Evolutionary conservation across 1,140 invertebrate species (phyloP).

Genomic region (Drosophila santomea): DNA sequence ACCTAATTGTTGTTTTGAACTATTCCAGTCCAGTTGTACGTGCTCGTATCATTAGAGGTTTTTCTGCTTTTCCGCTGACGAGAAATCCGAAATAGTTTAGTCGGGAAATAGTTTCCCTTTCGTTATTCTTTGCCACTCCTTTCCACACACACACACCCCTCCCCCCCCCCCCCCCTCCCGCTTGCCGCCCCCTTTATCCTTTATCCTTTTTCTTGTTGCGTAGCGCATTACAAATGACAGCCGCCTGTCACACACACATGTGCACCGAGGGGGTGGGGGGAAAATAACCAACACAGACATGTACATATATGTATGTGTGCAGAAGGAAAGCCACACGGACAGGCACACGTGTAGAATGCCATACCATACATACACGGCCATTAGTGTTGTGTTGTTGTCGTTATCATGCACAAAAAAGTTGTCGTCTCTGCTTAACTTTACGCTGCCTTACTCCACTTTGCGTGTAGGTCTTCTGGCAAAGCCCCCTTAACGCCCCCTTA

Average conservation of each 20-base stretch:
- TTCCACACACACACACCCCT: no score
- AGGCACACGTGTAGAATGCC: slow-evolving; percentile 31
- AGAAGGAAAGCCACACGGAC: slow-evolving; percentile 19
- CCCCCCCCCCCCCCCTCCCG: no score
- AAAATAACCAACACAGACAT: slow-evolving; percentile 18
- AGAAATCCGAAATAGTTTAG: slow-evolving; percentile 16
- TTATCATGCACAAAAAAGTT: slow-evolving; percentile 43
- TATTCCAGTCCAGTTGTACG: background rate
- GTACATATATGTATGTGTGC: background rate
- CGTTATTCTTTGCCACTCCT: slow-evolving; percentile 2
- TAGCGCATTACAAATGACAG: slow-evolving; percentile 72
- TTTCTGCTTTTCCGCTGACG: slow-evolving; percentile 22
- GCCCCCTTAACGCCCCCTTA: slow-evolving; percentile 19
- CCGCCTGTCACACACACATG: slow-evolving; percentile 62
- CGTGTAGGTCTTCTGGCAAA: slow-evolving; percentile 7
- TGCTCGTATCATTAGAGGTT: slow-evolving; percentile 31
- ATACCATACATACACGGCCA: slow-evolving; percentile 33
- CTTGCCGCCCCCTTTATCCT: background rate
- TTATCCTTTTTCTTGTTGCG: slow-evolving; percentile 46
- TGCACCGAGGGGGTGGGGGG: background rate
- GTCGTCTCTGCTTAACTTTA: slow-evolving; percentile 55
- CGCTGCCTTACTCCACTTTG: slow-evolving; percentile 32
- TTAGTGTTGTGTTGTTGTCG: slow-evolving; percentile 56
- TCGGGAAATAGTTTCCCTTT: slow-evolving; percentile 32
- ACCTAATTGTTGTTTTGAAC: slow-evolving; percentile 25